Evolutionary conservation across 2,888 invertebrate species (phyloP), one percentile per base, ranked within the genome.

Genomic region (Idaea dimidiata): DNA sequence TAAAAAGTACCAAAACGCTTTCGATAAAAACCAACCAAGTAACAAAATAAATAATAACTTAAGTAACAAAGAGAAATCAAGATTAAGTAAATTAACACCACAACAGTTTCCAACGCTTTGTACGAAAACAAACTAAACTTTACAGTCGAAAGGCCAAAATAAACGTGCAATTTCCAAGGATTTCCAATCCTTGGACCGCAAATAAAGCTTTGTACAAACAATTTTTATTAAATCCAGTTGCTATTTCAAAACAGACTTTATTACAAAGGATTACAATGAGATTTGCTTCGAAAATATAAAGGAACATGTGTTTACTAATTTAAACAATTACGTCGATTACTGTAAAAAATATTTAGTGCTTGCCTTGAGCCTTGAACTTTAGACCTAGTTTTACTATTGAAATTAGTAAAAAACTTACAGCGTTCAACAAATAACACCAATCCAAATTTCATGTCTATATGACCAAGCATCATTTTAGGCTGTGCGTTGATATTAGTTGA

Each of bases 61-160:
- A 43, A 43, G 14, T 43, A 43, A 43, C 43, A 43, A 43, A 43
- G 43, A 24, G 24, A 24, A 24, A 24, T 43, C 43, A 43, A 43
- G 43, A 43, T 43, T 43, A 43, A 43, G 43, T 43, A 0, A 43
- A 43, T 43, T 43, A 43, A 43, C 43, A 43, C 43, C 43, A 43
- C 43, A 43, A 43, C 43, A 43, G 43, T 43, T 33, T 43, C 43
- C 43, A 7, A 59, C 59, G 24, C 62, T 59, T 57, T 59, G 18
- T 17, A 16, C 58, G 32, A 31, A 33, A 55, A 62, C 63, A 62
- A 63, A 64, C 18, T 59, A 66, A 56, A 10, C 24, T 59, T 62
- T 65, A 54, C 68, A 54, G 59, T 62, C 14, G 14, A 17, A n/a
- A 65, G 65, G 65, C 61, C 60, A 61, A 57, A 43, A 6, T 14